Evolutionary conservation across 1,140 invertebrate species (phyloP), one percentile per base, ranked within the genome.

Genomic region (Sinella curviseta): DNA sequence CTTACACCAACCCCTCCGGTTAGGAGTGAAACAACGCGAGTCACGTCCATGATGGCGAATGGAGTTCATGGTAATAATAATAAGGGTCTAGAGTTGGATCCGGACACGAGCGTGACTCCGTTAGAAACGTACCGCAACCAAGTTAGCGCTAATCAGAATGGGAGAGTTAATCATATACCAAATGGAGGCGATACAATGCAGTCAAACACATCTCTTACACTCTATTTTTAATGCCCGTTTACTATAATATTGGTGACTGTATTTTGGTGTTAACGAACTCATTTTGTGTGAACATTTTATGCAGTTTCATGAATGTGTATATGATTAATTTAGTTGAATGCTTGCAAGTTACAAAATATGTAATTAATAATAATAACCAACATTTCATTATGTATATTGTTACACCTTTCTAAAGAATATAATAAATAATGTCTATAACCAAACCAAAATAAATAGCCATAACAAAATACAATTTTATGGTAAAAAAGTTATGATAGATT

Each of bases 81-180:
- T n/a, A 84, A 84, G 65, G 83, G 81, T 33, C 81, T 80, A 73
- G 83, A 82, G 67, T n/a, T 84, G n/a, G 83, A 84, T 73, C 83
- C 83, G 39, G 83, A 84, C n/a, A 82, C 81, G 20, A 80, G 78
- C 74, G 81, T 82, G 2, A 84, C 81, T 20, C 81, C 83, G 20
- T 35, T 84, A 24, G 83, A 84, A 55, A 82, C 83, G n/a, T 82
- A 82, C 74, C 57, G 78, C 33, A 55, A 57, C 67, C 75, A 78
- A 67, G 55, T 78, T 26, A 30, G 35, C 33, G 33, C 65, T 28
- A 65, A 78, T 33, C 81, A 75, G 26, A 83, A 82, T 65, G 77
- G 80, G 4, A 80, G 70, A 35, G 77, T 55, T 24, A 75, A 75
- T 24, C 74, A 36, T 20, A 26, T 54, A 26, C 74, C 74, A 2